A percentile compares a stretch with the other conserved stretches of the same genome.
Evolutionary conservation across 2,888 invertebrate species (phyloP).

Genomic region (Steinernema hermaphroditum): DNA sequence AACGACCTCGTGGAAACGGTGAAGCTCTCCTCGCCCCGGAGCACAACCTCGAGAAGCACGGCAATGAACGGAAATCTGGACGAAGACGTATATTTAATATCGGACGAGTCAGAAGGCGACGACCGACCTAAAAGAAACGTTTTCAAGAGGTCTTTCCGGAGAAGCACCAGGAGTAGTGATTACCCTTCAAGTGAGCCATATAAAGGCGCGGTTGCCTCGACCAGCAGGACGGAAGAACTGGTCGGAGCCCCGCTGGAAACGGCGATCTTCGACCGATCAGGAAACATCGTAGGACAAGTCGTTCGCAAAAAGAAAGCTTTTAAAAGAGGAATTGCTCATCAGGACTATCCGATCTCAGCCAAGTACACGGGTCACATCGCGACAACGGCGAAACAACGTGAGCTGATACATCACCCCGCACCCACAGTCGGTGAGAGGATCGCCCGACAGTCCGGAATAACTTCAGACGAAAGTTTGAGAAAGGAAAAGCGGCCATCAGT

Average conservation of each 20-base stretch:
- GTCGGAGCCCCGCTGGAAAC: conserved; percentile 37
- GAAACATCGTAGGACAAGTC: conserved; percentile 1
- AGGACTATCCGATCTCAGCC: conserved; percentile 41
- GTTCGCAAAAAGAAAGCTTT: conserved; percentile 33
- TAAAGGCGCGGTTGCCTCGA: conserved; percentile 34
- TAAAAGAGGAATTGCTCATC: conserved; percentile 37
- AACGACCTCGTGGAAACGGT: background rate
- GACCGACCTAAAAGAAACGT: background rate
- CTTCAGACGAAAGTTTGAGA: background rate
- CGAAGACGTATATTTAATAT: background rate
- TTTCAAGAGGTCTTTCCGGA: conserved; percentile 9
- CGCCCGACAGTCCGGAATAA: background rate
- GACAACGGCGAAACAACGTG: background rate
- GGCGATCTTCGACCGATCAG: background rate
- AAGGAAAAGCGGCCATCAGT: conserved; percentile 10
- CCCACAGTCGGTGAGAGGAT: background rate
- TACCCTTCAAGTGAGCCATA: conserved; percentile 34
- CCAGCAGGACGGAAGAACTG: conserved; percentile 33
- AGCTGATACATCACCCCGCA: background rate
- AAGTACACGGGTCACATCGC: conserved; percentile 22
- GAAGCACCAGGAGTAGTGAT: background rate
- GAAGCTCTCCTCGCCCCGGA: conserved; percentile 8
- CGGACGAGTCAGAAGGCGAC: background rate
- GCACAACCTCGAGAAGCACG: background rate
- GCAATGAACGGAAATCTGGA: background rate